A percentile compares a stretch with the other conserved stretches of the same genome.
Evolutionary conservation across 2,113 vertebrate species (phyloP).

Genomic region (Glareola pratincola): DNA sequence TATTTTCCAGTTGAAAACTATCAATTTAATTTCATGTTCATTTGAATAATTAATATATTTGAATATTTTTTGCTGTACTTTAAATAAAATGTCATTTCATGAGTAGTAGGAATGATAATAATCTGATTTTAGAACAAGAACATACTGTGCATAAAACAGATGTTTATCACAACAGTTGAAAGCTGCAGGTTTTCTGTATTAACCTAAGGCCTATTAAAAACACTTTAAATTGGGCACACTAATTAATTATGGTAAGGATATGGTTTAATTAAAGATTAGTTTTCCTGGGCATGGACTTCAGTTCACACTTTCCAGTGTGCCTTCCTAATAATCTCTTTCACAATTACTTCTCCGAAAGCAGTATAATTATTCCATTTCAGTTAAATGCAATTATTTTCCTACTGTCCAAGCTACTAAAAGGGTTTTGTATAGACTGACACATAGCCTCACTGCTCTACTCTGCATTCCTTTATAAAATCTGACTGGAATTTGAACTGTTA

Average conservation of each 20-base stretch:
- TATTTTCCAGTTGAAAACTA: neutral
- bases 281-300: conserved; percentile 7
- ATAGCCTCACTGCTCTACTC: neutral
- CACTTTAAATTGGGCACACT: neutral
- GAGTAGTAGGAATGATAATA: neutral
- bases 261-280: conserved; percentile 38
- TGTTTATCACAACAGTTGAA: neutral
- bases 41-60: neutral
- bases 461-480: neutral
- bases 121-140: conserved; percentile 14
- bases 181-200: neutral
- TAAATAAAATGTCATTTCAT: neutral
- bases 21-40: neutral
- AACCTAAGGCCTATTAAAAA: neutral
- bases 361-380: conserved; percentile 23
- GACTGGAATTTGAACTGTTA: neutral
- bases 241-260: conserved; percentile 11
- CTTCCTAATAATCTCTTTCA: conserved; percentile 32
- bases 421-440: neutral
- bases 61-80: neutral
- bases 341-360: conserved; percentile 3
- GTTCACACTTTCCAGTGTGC: conserved; percentile 19
- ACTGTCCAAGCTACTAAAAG: neutral
- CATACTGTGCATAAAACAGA: neutral
- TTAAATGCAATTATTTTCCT: conserved; percentile 41